Evolutionary conservation across 2,888 invertebrate species (phyloP), one percentile per base, ranked within the genome.

Genomic region (Strigamia maritima): DNA sequence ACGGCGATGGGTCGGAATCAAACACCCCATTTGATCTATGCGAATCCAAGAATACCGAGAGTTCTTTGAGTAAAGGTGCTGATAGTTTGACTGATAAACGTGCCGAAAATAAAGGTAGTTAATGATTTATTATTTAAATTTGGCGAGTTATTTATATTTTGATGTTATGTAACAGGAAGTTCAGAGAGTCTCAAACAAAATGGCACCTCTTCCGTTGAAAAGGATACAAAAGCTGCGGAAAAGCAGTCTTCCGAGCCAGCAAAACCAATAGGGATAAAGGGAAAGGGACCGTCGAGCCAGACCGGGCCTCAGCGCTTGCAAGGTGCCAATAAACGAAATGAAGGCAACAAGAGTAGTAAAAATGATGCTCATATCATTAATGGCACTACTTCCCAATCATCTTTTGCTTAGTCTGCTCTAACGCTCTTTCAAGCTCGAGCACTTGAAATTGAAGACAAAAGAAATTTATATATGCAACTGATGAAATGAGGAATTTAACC

Each of bases 361-460:
- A 75, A 24, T 40, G 40, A 75, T 75, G 76, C 77, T 49, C 77
- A 77, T 44, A 77, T 77, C 28, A 49, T 77, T 77, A 77, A 77
- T 49, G 77, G 77, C 38, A 77, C 77, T 40, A 77, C 77, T 28
- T 28, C 77, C 10, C 44, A 40, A 28, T 77, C 77, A 10, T 77
- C 77, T 28, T 77, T 40, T 49, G 44, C 77, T 28, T 77, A 44
- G 49, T 38, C 19, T 12, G 24, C 24, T 28, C 22, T n/a, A 65
- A n/a, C 12, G 60, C 22, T 24, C 60, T 12, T 65, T 65, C 60
- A 12, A 65, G 60, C 60, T 60, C 60, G 60, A 60, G 60, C 22
- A 8, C 0, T 70, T 70, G 26, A 70, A 70, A 70, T 70, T 70
- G 28, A 70, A 70, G 70, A 70, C 70, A 12, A 70, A 70, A 70